Percentiles rank a stretch among this genome's conserved stretches.
Conservation (phyloP, 2,888 invertebrate species). For the Heliconius aoede region DNA sequence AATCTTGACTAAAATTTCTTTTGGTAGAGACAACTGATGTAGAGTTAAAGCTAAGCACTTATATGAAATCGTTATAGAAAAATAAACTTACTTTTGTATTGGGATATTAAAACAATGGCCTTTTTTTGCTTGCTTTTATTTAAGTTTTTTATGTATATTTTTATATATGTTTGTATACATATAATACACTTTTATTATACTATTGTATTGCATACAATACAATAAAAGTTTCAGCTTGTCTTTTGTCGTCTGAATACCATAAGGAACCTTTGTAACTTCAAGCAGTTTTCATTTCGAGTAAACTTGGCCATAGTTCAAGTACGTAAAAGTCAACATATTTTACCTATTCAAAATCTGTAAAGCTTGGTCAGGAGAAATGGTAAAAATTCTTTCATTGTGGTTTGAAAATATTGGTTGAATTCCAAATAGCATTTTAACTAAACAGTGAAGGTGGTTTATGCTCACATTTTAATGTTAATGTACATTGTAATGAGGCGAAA, state of each 20-base stretch:
- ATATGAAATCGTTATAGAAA: too few relatives aligned
- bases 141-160: background rate
- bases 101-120: too few relatives aligned
- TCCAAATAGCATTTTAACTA: slow-evolving; percentile 1
- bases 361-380: slow-evolving; percentile 30
- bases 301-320: slow-evolving; percentile 57
- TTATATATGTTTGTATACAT: background rate
- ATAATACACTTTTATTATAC: too few relatives aligned
- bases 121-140: too few relatives aligned
- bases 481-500: background rate
- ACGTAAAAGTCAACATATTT: slow-evolving; percentile 47
- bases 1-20: too few relatives aligned
- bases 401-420: slow-evolving; percentile 4
- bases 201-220: too few relatives aligned
- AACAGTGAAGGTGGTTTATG: background rate
- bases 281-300: slow-evolving; percentile 30
- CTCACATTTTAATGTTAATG: background rate
- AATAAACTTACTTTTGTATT: too few relatives aligned
- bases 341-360: slow-evolving; percentile 41
- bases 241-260: slow-evolving; percentile 23
- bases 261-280: slow-evolving; percentile 27
- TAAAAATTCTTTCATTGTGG: slow-evolving; percentile 9
- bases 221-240: background rate
- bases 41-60: too few relatives aligned
- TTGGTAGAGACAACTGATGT: too few relatives aligned